Percentiles rank a stretch among this genome's conserved stretches.
Conservation (phyloP, 2,888 invertebrate genomes). For the Salpingus planirostris region DNA sequence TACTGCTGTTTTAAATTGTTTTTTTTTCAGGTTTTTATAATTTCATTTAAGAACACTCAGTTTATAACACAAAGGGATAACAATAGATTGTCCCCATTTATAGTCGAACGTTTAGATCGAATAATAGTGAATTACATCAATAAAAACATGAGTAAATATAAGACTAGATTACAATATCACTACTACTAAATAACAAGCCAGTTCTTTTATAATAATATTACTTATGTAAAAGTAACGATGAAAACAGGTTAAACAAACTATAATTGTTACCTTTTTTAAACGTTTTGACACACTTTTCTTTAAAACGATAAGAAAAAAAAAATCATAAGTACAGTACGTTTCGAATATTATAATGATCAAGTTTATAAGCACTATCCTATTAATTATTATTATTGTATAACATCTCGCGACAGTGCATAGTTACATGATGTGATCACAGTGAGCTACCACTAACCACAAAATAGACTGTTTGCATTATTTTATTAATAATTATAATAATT, state of each 20-base stretch:
- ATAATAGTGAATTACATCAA: conserved; percentile 31
- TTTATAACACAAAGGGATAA: conserved; percentile 36
- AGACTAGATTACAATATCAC: conserved; percentile 26
- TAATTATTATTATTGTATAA: conserved; percentile 26
- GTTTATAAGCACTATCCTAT: conserved; percentile 15
- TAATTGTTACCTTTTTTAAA: too few species aligned
- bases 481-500: conserved; percentile 1
- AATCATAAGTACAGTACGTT: conserved; percentile 12
- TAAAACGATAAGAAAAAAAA: too few species aligned
- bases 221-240: too few species aligned
- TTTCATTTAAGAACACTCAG: conserved; percentile 29
- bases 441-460: conserved; percentile 28
- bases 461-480: conserved; percentile 19
- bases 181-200: conserved; percentile 26
- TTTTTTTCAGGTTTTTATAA: conserved; percentile 2
- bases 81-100: conserved; percentile 42
- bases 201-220: conserved; percentile 1
- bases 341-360: conserved; percentile 1
- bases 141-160: conserved; percentile 28
- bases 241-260: too few species aligned
- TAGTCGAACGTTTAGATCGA: conserved; percentile 38
- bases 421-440: conserved; percentile 36
- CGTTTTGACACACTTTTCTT: too few species aligned
- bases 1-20: neutral
- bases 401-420: conserved; percentile 28